Percentiles rank a stretch among this genome's conserved stretches.
These are phyloP conservation scores for Megaceryle torquata DNA, from an alignment of 2,113 vertebrate genomes.

Conservation along the genomic window DNA sequence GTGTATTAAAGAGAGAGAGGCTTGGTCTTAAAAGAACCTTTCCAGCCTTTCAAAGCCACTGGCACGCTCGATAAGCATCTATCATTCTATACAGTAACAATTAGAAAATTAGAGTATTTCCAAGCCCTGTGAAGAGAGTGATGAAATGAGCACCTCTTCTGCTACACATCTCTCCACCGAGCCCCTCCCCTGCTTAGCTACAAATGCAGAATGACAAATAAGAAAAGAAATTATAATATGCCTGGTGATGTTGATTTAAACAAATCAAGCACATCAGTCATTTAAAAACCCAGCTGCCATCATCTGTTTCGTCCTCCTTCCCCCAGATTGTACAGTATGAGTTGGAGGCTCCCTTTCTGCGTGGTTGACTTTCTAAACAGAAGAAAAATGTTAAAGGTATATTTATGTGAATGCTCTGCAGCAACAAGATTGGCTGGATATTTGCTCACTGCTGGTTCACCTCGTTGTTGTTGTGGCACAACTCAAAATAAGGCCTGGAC, in stretches of 20 bases:
- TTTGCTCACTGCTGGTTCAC: not conserved
- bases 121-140: not conserved
- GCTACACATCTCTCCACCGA: not conserved
- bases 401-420: conserved; percentile 30
- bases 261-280: conserved; percentile 27
- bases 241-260: conserved; percentile 19
- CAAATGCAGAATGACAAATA: conserved; percentile 52
- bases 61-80: not conserved
- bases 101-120: conserved; percentile 44
- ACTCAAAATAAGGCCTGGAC: not conserved
- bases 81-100: not conserved
- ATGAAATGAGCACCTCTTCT: not conserved
- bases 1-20: not conserved
- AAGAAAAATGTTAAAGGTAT: conserved; percentile 21
- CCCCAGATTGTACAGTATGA: not conserved
- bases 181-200: conserved; percentile 19
- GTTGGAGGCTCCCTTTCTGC: not conserved
- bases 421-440: not conserved
- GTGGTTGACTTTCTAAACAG: conserved; percentile 16
- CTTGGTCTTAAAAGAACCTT: conserved; percentile 22
- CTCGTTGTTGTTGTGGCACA: not conserved
- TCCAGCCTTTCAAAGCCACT: conserved; percentile 35
- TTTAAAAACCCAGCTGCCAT: not conserved
- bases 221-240: conserved; percentile 20
- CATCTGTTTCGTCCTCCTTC: not conserved